Evolutionary conservation across 2,797 vertebrate species (phyloP).

Genomic region (Epinephelus malabaricus): DNA sequence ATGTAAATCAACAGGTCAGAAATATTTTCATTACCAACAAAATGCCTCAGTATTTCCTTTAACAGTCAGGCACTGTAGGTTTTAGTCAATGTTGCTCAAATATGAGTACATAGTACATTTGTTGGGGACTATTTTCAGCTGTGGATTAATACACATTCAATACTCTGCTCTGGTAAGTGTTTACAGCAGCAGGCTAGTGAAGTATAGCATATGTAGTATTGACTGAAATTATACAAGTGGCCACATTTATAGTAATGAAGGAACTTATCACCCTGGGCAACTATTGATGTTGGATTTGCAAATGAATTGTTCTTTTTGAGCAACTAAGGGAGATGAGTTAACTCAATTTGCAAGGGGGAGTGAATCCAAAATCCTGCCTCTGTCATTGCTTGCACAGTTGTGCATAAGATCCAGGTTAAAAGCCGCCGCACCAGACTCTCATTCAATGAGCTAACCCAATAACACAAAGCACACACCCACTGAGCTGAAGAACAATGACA

Average conservation of each 20-base stretch:
- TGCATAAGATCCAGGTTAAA: no score
- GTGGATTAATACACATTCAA: background rate
- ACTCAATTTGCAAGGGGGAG: no score
- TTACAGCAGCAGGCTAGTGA: background rate
- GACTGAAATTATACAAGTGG: background rate
- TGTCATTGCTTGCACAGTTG: no score
- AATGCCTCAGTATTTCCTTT: background rate
- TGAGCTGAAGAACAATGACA: no score
- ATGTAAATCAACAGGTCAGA: background rate
- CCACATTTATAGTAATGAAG: background rate
- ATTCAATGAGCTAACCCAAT: no score
- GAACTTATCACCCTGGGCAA: no score
- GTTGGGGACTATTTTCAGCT: background rate
- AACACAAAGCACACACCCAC: no score
- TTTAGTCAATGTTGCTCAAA: background rate
- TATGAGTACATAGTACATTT: background rate
- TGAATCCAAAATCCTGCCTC: no score
- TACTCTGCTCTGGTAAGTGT: background rate
- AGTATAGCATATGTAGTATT: background rate
- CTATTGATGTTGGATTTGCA: no score
- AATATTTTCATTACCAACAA: background rate
- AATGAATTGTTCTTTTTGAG: no score
- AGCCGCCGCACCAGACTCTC: no score
- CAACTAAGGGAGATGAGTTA: no score
- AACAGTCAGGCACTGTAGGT: background rate